A percentile compares a stretch with the other conserved stretches of the same genome.
These are phyloP conservation scores for Alces alces DNA, from an alignment of 2,113 vertebrate species.

Conservation along the genomic window DNA sequence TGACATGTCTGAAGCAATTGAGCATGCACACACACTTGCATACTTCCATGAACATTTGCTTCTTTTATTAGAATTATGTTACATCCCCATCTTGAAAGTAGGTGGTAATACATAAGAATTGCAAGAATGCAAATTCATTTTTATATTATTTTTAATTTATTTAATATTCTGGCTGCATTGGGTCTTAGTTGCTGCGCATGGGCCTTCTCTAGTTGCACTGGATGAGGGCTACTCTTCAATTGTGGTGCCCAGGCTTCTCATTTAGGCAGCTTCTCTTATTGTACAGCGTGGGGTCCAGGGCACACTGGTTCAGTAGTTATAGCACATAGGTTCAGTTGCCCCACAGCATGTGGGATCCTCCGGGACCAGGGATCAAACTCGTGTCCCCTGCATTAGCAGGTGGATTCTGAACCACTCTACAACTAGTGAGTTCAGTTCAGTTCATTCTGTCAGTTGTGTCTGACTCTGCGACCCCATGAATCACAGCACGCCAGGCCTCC, in stretches of 20 bases:
- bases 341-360: neutral
- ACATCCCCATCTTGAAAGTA: neutral
- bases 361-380: neutral
- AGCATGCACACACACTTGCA: neutral
- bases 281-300: neutral
- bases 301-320: neutral
- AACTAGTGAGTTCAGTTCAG: neutral
- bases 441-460: no score
- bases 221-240: neutral
- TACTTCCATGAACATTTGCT: neutral
- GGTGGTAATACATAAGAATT: neutral
- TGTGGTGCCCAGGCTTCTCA: neutral
- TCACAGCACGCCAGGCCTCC: no score
- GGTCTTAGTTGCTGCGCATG: neutral
- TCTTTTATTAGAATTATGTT: neutral
- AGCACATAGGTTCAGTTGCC: neutral
- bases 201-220: neutral
- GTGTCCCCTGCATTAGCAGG: neutral
- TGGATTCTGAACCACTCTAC: neutral
- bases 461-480: no score
- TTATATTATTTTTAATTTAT: neutral
- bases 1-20: neutral
- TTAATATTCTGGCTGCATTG: neutral
- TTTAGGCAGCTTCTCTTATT: neutral
- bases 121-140: neutral